Conservation (phyloP, 2,113 vertebrate genomes). For the Dipodomys stephensi region DNA sequence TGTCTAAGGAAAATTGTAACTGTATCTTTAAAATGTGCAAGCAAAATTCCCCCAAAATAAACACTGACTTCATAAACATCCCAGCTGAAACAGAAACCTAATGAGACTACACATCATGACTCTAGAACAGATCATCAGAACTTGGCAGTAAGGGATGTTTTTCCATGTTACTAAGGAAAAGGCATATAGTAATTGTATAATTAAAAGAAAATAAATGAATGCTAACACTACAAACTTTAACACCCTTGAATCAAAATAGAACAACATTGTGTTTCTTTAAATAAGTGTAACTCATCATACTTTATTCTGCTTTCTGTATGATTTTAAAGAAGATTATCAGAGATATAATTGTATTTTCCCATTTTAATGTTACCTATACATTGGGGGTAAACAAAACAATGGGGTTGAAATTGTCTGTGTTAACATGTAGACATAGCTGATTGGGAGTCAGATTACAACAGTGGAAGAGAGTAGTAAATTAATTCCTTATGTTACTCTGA, state of each 20-base stretch:
- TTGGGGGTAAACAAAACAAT: not conserved
- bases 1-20: slow-evolving; percentile 33
- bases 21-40: slow-evolving; percentile 57
- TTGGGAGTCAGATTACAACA: not conserved
- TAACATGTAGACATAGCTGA: not conserved
- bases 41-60: slow-evolving; percentile 62
- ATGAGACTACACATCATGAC: slow-evolving; percentile 55
- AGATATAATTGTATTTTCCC: not conserved
- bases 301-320: slow-evolving; percentile 12
- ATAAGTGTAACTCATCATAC: slow-evolving; percentile 15
- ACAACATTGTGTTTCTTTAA: slow-evolving; percentile 48
- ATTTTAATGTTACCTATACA: slow-evolving; percentile 32
- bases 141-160: slow-evolving; percentile 64
- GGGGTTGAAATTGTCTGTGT: not conserved
- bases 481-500: not conserved
- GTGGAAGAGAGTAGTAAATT: slow-evolving; percentile 18
- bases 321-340: not conserved
- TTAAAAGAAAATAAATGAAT: slow-evolving; percentile 77
- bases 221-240: slow-evolving; percentile 65
- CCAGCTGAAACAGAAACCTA: slow-evolving; percentile 67
- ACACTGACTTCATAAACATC: slow-evolving; percentile 62
- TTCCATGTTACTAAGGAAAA: slow-evolving; percentile 68
- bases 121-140: slow-evolving; percentile 50
- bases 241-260: slow-evolving; percentile 63
- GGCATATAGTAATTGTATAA: slow-evolving; percentile 48